Evolutionary conservation across 2,113 vertebrate genomes (phyloP), one percentile per base, ranked within the genome.

Genomic region (Cochlearius cochlearius): DNA sequence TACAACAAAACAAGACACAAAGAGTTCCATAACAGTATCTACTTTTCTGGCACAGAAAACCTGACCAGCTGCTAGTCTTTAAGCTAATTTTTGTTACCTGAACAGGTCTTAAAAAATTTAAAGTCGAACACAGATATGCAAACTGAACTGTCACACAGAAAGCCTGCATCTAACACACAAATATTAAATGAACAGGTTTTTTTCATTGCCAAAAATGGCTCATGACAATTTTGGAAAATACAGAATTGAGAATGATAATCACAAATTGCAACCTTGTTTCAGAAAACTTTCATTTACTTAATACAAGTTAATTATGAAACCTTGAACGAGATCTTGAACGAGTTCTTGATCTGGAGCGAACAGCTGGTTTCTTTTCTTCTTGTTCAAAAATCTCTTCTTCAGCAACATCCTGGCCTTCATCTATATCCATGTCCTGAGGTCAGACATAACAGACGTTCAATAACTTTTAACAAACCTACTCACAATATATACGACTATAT

Each of bases 261-360:
- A 90, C 10, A 79, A 67, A 89, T 2, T 29, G 4, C 34, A 79
- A 59, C 4, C 58, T 47, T 41, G 30, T 78, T 83, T 60, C 39
- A 89, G 27, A 92, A 84, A 67, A 53, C 6, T 9, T 91, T 56
- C 1, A 36, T 84, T 66, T 92, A 95, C 22, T 90, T 66, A 80
- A 90, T 53, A 95, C 43, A 90, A 91, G 59, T 41, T 79, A 81
- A 96, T 50, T 87, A 88, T 6, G 34, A 92, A 89, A 99, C 99
- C 99, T 99, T 77, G 99, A 99, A 80, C 99, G 99, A 94, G 99
- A 99, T 95, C 99, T 98, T 25, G 99, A 99, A n/a, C 98, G 99
- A 69, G 99, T 99, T 97, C 99, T 98, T 81, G 99, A 99, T 92
- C 99, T 98, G 43, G 99, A 98, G 90, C 97, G 98, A 89, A 98